Percentiles rank a stretch among this genome's conserved stretches.
Evolutionary conservation across 2,888 invertebrate species (phyloP).

Genomic region (Caenorhabditis angaria): DNA sequence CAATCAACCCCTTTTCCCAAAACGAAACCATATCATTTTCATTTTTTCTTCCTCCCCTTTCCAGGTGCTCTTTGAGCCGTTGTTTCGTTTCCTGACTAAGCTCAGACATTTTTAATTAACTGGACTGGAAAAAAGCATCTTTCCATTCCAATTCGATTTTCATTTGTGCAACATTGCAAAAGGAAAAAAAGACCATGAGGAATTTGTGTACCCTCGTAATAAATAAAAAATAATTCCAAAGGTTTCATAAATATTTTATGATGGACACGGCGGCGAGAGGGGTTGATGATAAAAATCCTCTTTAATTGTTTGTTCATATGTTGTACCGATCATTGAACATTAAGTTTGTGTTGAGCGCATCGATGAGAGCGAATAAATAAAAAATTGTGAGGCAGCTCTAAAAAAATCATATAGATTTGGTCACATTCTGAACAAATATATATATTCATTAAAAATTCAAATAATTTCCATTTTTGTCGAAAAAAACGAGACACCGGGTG

Average conservation of each 20-base stretch:
- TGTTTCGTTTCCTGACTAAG: background rate
- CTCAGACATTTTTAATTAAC: background rate
- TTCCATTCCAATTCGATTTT: background rate
- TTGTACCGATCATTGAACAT: conserved; percentile 4
- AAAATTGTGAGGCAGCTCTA: background rate
- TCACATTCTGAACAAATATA: conserved; percentile 1
- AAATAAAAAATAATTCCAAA: background rate
- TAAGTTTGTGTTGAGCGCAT: background rate
- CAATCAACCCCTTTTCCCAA: background rate
- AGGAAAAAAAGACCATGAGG: background rate
- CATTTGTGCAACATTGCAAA: no score
- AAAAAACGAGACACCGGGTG: background rate
- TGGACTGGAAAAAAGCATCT: background rate
- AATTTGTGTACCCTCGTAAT: background rate
- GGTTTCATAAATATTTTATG: background rate
- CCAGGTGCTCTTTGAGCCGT: background rate
- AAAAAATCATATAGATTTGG: background rate
- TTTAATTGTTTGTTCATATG: conserved; percentile 2
- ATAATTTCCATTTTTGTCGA: background rate
- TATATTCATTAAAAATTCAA: background rate
- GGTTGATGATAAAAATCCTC: background rate
- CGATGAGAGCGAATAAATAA: conserved; percentile 2
- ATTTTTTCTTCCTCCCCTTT: background rate
- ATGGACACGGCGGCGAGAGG: no score
- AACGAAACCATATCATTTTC: background rate